Evolutionary conservation across 92 coral and sea anemone genomes (phyloP), one percentile per base, ranked within the genome.

Genomic region (Actinernus sp.): DNA sequence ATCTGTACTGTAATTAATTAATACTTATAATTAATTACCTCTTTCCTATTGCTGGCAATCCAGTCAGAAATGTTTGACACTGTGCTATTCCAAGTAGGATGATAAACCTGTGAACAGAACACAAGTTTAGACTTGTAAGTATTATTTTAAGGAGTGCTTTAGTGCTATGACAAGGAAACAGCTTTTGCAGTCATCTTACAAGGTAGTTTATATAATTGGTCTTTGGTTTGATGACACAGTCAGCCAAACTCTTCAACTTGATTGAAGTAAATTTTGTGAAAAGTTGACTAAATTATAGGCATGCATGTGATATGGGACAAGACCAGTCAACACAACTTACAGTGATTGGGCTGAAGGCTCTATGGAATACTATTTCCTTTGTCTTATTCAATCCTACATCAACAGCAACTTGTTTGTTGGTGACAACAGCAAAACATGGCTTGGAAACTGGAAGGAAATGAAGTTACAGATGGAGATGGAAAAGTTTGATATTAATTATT

Each of bases 1-100:
- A n/a, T n/a, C n/a, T n/a, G n/a, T n/a, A n/a, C n/a, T n/a, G n/a
- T n/a, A n/a, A n/a, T n/a, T n/a, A n/a, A n/a, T n/a, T n/a, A n/a
- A n/a, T n/a, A n/a, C n/a, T n/a, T n/a, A n/a, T n/a, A n/a, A n/a
- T 1, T 12, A 27, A 53, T 25, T 75, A 90, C 98, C 97, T 93
- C 68, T 55, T 60, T 71, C 58, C 83, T 74, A 18, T 78, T 70
- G 22, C 74, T 41, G 29, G 93, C 83, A 25, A 91, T 88, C 98
- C 98, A 93, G 8, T 61, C 71, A 2, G 72, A 28, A 30, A 93
- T 70, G 21, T 64, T 34, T 9, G 49, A 51, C 7, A 22, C 31
- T 16, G 91, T 74, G 51, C 47, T 91, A 52, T 80, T 86, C n/a
- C 38, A 52, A 49, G 37, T 57, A 17, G 81, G 73, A 19, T 92